Percentiles rank a stretch among this genome's conserved stretches.
phyloP scores from a whole-genome alignment of 2,113 vertebrate genomes.

The Procapra przewalskii region DNA sequence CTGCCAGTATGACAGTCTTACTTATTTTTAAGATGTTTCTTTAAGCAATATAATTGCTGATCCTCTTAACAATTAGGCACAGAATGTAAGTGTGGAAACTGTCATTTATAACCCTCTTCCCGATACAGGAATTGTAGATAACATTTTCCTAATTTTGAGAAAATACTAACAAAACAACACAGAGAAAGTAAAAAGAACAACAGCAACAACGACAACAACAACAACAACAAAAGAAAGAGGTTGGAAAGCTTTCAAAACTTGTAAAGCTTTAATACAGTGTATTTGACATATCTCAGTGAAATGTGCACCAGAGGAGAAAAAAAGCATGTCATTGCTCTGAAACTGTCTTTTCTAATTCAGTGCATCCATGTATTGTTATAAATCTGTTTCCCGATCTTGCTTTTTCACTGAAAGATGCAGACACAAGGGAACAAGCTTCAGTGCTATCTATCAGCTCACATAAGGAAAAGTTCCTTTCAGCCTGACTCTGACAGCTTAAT shows the following conservation, averaged over 20 bases:
- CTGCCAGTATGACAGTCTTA: neutral
- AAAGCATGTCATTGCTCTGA: constrained; percentile 80
- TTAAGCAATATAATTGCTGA: neutral
- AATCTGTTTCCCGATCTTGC: constrained; percentile 75
- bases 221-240: neutral
- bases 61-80: neutral
- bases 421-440: constrained; percentile 72
- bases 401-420: constrained; percentile 70
- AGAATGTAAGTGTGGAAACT: neutral
- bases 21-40: neutral
- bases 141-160: neutral
- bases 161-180: neutral
- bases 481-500: constrained; percentile 47
- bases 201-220: neutral
- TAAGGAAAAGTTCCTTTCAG: constrained; percentile 71
- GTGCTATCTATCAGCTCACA: constrained; percentile 75
- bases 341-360: constrained; percentile 86
- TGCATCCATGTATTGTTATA: constrained; percentile 81
- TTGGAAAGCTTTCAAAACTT: constrained; percentile 47
- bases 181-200: constrained; percentile 15
- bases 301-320: constrained; percentile 70
- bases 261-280: constrained; percentile 45
- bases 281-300: constrained; percentile 68
- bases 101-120: neutral
- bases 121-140: neutral